Base-by-base conservation (phyloP, 2,113 vertebrate species). In the Mustela nigripes region DNA sequence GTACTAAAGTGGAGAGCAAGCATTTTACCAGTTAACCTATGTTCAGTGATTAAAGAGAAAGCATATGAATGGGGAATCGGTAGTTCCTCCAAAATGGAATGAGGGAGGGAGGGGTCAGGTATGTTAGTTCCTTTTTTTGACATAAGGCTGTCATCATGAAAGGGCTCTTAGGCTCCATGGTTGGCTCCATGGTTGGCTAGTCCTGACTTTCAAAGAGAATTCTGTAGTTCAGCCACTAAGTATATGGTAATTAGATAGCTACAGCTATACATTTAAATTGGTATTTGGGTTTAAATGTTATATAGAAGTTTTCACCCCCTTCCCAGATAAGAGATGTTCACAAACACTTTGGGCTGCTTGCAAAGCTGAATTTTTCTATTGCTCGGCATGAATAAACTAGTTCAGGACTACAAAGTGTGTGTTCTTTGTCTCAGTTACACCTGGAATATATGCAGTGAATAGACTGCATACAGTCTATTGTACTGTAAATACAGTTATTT, bases 151-250 rank as follows among this genome's bases (percentile, higher is more conserved):
- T 71, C 36, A 93, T 78, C 58, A 53, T 67, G 33, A 95, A 97
- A 91, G 56, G 71, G 31, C 15, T 96, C 89, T 97, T 50, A 98
- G 96, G 97, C 85, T 0, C 96, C 98, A 96, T 94, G 98, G 98
- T 71, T 98, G 96, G 97, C 85, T 0, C 96, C 98, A 96, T 94
- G 98, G 98, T 67, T 98, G 97, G 95, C 94, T 96, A 85, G 91
- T 97, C 95, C 95, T 97, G 86, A 86, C 0, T 97, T 88, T 98
- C 97, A 96, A 96, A 67, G 87, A 95, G 82, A 98, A 97, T 95
- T 74, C 58, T 93, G 88, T 73, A 91, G 73, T 85, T 95, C 16
- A 88, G 42, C 74, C 42, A 86, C 85, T 95, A 96, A 95, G 60
- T 92, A 94, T 97, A 94, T 9, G 95, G 80, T 90, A 97, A 95